Evolutionary conservation across 1,140 invertebrate genomes (phyloP), one percentile per base, ranked within the genome.

Genomic region (Anoplophora glabripennis): DNA sequence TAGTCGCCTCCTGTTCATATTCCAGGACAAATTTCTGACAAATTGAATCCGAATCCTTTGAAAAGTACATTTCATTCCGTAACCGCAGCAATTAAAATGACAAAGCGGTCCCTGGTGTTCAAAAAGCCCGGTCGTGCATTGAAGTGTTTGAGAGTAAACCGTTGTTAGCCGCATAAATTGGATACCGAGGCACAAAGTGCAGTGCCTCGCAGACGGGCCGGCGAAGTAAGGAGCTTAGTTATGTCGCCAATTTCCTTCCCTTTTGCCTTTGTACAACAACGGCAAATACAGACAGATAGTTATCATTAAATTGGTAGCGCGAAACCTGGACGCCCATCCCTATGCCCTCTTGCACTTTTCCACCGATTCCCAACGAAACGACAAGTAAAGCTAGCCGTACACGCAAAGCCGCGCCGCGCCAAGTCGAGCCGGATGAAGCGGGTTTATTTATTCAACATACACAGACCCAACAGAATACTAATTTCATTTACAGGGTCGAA

Each of bases 231-330:
- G 45, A 33, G 55, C 55, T 57, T 49, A 57, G 55, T 57, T 57
- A 57, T 57, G 55, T 57, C 55, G 55, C 46, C 55, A 57, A 57
- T 57, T 57, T 57, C 55, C 55, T 57, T 28, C 33, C 33, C 35
- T 44, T 49, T 57, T 49, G 55, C 35, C 33, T 57, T 38, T 47
- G 42, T 36, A 47, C 21, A 57, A n/a, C 28, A 44, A 47, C 45
- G 21, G 33, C 55, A 57, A 48, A 49, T 48, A 49, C 44, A 41
- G 54, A 57, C 36, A 44, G 46, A 49, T 48, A 48, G 44, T 37
- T 40, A 18, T 28, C 45, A 46, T 55, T 46, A 55, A 55, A 55
- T 33, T 55, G 44, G 9, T 9, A 55, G 40, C n/a, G 51, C 18
- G 38, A 41, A 5, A 28, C 21, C 21, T 28, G 21, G 21, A 2